phyloP scores from a whole-genome alignment of 1,140 invertebrate species.

The Calosoma granatense region DNA sequence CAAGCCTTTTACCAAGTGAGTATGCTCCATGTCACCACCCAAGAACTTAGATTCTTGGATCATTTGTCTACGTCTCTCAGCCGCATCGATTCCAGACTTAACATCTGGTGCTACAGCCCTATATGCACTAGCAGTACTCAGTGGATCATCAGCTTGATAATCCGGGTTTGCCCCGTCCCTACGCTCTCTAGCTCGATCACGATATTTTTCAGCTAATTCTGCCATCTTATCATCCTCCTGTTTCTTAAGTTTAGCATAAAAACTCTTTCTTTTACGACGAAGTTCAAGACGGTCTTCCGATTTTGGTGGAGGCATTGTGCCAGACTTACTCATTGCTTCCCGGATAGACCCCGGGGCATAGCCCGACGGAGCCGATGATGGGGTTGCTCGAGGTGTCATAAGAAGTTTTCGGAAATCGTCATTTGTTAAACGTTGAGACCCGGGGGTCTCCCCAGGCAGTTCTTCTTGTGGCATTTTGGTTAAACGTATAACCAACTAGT shows the following conservation, averaged over 20 bases:
- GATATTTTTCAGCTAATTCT: constrained; percentile 89
- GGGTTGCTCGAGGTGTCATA: constrained; percentile 80
- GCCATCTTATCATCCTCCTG: constrained; percentile 94
- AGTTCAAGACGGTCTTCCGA: constrained; percentile 55
- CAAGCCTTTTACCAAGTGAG: constrained; percentile 98
- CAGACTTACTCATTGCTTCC: constrained; percentile 49
- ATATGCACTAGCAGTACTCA: constrained; percentile 83
- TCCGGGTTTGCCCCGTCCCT: constrained; percentile 79
- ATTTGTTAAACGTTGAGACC: constrained; percentile 76
- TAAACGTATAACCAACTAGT: too few species aligned
- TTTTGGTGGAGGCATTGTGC: constrained; percentile 25
- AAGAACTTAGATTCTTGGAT: constrained; percentile 99
- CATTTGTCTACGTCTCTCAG: constrained; percentile 88
- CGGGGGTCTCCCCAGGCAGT: constrained; percentile 31
- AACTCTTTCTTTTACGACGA: constrained; percentile 77
- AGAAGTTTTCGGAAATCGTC: constrained; percentile 93
- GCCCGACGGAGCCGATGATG: constrained; percentile 42
- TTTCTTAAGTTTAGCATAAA: constrained; percentile 89
- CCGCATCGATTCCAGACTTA: constrained; percentile 88
- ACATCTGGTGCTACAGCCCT: constrained; percentile 90
- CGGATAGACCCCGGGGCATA: constrained; percentile 41
- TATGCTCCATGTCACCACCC: constrained; percentile 99
- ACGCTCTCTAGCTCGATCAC: constrained; percentile 88
- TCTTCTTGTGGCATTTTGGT: constrained; percentile 40
- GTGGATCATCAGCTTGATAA: constrained; percentile 71